Conservation (phyloP, 2,797 vertebrate species). For the Neomorphus geoffroyi region DNA sequence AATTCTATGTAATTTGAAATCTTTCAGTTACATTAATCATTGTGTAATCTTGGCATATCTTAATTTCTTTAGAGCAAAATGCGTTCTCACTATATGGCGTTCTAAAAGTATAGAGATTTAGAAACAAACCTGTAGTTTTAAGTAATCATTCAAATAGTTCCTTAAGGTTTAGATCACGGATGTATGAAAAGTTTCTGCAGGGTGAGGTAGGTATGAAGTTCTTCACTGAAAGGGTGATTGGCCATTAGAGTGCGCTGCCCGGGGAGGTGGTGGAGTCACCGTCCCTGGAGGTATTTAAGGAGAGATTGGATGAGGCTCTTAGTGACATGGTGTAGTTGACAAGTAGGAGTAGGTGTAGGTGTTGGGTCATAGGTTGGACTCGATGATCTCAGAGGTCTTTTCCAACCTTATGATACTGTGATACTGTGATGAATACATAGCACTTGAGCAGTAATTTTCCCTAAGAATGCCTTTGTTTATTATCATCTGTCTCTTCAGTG, state of each 20-base stretch:
- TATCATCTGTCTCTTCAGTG: background rate
- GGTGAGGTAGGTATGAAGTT: background rate
- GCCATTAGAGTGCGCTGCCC: too few relatives aligned
- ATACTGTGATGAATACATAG: background rate
- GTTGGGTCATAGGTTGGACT: too few relatives aligned
- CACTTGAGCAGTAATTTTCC: background rate
- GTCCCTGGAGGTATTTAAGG: too few relatives aligned
- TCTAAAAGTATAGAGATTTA: background rate
- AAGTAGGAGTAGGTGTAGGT: too few relatives aligned
- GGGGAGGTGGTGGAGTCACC: too few relatives aligned
- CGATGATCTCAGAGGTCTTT: too few relatives aligned
- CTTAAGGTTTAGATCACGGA: background rate
- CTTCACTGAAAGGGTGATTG: too few relatives aligned
- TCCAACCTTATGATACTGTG: too few relatives aligned
- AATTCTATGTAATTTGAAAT: background rate
- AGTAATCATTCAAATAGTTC: background rate
- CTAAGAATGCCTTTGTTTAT: background rate
- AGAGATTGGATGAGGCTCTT: too few relatives aligned
- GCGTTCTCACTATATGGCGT: background rate
- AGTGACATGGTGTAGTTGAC: too few relatives aligned
- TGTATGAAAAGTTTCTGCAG: background rate
- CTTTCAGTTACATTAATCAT: background rate
- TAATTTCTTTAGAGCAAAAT: background rate
- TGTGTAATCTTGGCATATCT: background rate
- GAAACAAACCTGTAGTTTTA: background rate